Base-by-base conservation (phyloP, 1,140 invertebrate genomes). In the Cherax quadricarinatus region DNA sequence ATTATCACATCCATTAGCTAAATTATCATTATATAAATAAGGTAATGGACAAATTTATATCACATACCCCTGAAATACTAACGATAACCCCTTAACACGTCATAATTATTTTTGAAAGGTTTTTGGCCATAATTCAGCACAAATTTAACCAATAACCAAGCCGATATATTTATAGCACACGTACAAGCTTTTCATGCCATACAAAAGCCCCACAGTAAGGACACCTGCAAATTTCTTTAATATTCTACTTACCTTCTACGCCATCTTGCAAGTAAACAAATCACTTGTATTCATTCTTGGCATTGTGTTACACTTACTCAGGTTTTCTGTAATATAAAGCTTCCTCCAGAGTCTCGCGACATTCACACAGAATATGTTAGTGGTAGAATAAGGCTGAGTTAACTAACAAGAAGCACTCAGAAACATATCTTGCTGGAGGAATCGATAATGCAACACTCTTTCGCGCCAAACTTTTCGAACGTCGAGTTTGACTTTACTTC, bases 251-350 rank as follows among this genome's bases (percentile, higher is more conserved):
- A 70, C 88, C 57, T 41, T 81, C 88, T 90, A 90, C 88, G 88
- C 88, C 88, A 90, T 90, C 73, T 90, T 90, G 88, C 88, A 75
- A 21, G 66, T 73, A 79, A 78, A 62, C 81, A 83, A 66, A 75
- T 57, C 48, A 3, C 12, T 85, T 1, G 48, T 16, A 14, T 66
- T 78, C 60, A 51, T 90, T 75, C 80, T 41, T 78, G 49, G 7
- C 66, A 70, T 49, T 21, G 7, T 7, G 24, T 41, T 5, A 7
- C 81, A 51, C 62, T 41, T 48, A 30, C 51, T 51, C 18, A n/a
- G 53, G 0, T 30, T 78, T 53, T 60, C 21, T 60, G 48, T 53
- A 18, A 21, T 60, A 16, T 78, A 18, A 18, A 41, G 1, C 10
- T 30, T n/a, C 60, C n/a, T 41, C 18, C 3, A 5, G 18, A 90